phyloP scores from a whole-genome alignment of 2,113 vertebrate genomes.

The Semnornis frantzii region DNA sequence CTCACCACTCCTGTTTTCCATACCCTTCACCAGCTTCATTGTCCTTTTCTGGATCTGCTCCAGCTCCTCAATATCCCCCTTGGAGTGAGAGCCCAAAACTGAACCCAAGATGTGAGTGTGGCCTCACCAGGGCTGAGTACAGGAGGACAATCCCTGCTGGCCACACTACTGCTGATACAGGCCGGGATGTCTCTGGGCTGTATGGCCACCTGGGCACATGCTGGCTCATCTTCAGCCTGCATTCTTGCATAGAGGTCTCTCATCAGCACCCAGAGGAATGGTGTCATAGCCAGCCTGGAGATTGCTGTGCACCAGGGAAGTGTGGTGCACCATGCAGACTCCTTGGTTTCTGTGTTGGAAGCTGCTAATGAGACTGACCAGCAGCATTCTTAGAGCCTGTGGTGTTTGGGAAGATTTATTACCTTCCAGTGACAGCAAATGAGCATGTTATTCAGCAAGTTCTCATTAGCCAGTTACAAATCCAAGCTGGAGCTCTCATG shows the following conservation, averaged over 20 bases:
- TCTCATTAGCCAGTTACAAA: not conserved
- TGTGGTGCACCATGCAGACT: accelerated
- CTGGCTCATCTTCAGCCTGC: too few relatives aligned
- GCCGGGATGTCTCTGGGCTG: too few relatives aligned
- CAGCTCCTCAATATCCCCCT: too few relatives aligned
- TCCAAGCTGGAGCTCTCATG: not conserved
- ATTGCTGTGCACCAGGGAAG: not conserved
- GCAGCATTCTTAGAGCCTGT: accelerated
- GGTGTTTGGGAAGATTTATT: not conserved
- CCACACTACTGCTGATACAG: too few relatives aligned
- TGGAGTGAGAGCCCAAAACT: too few relatives aligned
- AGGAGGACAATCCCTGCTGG: too few relatives aligned
- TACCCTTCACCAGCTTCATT: too few relatives aligned
- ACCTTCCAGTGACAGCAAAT: not conserved
- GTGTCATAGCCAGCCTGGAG: not conserved
- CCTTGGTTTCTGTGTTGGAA: not conserved
- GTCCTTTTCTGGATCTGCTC: too few relatives aligned
- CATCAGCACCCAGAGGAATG: not conserved
- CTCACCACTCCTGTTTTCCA: too few relatives aligned
- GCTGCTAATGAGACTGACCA: not conserved
- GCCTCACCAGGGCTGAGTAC: too few relatives aligned
- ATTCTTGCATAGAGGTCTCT: accelerated
- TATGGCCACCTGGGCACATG: too few relatives aligned
- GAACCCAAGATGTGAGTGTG: too few relatives aligned
- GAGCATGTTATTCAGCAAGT: not conserved